Evolutionary conservation across 2,113 vertebrate species (phyloP).

Genomic region (Podiceps cristatus): DNA sequence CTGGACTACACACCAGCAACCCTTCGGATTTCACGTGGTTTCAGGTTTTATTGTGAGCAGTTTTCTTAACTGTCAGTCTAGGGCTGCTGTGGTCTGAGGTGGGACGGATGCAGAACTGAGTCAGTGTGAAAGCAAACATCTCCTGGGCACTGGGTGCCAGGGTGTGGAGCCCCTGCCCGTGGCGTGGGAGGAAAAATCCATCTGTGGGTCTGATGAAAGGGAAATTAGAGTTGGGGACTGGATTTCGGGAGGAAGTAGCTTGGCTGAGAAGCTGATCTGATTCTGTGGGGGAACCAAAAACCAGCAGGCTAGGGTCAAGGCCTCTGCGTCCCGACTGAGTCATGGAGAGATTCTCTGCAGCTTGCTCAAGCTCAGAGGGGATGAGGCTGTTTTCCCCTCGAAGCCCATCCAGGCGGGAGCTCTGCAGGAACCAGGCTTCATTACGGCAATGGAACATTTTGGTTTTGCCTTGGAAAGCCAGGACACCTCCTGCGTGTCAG

Average conservation of each 20-base stretch:
- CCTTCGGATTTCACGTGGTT: neutral
- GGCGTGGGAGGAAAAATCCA: constrained; percentile 26
- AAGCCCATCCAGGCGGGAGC: neutral
- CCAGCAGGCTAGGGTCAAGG: neutral
- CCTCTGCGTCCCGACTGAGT: neutral
- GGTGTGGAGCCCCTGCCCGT: neutral
- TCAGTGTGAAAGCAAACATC: constrained; percentile 46
- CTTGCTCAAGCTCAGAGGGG: neutral
- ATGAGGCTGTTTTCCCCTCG: neutral
- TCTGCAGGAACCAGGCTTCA: neutral
- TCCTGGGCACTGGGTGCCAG: accelerated
- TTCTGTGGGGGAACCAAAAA: constrained; percentile 19
- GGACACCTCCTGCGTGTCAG: neutral
- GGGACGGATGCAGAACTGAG: neutral
- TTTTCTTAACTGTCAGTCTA: neutral
- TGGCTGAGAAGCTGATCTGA: neutral
- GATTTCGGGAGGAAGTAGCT: constrained; percentile 10
- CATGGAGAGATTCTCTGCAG: neutral
- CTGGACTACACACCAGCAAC: neutral
- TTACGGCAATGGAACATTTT: neutral
- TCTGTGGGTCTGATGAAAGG: neutral
- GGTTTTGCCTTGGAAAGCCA: neutral
- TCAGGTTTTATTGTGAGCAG: neutral
- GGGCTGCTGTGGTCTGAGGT: neutral
- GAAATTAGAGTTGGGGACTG: neutral